Evolutionary conservation across 2,888 invertebrate genomes (phyloP), one percentile per base, ranked within the genome.

Genomic region (Erpobdella octoculata): DNA sequence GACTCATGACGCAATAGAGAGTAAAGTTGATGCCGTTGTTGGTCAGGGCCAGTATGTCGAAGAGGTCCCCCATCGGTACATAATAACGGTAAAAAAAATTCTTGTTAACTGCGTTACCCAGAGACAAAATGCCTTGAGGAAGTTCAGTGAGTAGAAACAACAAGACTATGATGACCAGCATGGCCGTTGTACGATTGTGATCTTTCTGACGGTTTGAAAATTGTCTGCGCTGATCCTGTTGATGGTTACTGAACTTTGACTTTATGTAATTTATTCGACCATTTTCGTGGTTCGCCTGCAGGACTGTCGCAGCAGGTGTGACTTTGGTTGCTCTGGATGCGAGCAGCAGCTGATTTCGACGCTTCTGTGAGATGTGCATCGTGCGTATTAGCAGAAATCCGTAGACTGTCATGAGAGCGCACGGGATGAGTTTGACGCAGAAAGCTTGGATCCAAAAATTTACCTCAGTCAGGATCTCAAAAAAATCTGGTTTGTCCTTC

Each of bases 11-110:
- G 79, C 93, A 94, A 81, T 94, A 95, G 38, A 95, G 86, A 73
- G 93, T 89, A 80, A 95, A 95, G 83, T 93, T 94, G 72, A 94
- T 90, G 1, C 92, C 91, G 3, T 92, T 92, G 83, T 94, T 94
- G 77, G 93, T 84, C 66, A 95, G 86, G 0, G 94, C 93, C 78
- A 94, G 82, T 74, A 92, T 89, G 83, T 95, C 94, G 90, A 94
- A 92, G 70, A 92, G 81, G 80, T 93, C 93, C 2, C 85, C 85
- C 12, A 85, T 78, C 9, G 82, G 83, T 36, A 80, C 78, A 83
- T 94, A 94, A 36, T 84, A 80, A 46, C 79, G 78, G n/a, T 78
- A 76, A 75, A 83, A 82, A 71, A 74, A 72, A 0, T 71, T 61
- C 9, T 48, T 65, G 6, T 65, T 31, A 25, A 71, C 37, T 9